Evolutionary conservation across 2,797 vertebrate genomes (phyloP).

Genomic region (Odontamblyopus lacepedii): DNA sequence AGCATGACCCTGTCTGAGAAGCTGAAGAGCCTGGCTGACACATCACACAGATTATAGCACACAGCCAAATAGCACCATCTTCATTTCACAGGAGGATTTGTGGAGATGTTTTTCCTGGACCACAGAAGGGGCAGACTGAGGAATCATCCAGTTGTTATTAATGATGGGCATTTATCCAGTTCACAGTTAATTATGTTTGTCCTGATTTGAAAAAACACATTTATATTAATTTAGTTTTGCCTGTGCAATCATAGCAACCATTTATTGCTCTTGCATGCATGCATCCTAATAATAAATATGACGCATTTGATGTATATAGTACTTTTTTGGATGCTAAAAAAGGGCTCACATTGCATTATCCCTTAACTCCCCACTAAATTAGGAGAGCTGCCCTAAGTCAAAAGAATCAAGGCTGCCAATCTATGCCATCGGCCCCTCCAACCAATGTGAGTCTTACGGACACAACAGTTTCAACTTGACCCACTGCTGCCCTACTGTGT

Average conservation of each 20-base stretch:
- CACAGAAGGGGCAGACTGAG: neutral
- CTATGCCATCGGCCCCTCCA: no score
- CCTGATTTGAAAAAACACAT: neutral
- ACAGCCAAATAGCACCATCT: constrained; percentile 16
- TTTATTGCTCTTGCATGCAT: neutral
- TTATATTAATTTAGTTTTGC: neutral
- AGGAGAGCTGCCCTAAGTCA: no score
- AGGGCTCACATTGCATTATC: neutral
- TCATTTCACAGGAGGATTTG: constrained; percentile 12
- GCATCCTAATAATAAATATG: neutral
- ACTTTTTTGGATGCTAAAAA: neutral
- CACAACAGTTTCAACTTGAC: no score
- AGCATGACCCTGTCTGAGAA: constrained; percentile 29
- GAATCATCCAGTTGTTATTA: neutral
- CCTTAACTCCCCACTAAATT: no score
- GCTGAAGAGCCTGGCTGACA: constrained; percentile 22
- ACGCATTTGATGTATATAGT: neutral
- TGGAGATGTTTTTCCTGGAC: neutral
- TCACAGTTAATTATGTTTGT: neutral
- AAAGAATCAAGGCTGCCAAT: no score
- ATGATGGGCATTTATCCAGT: constrained; percentile 1
- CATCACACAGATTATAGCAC: constrained; percentile 29
- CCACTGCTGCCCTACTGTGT: no score
- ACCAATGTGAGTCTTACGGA: no score
- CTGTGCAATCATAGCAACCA: neutral